phyloP scores from a whole-genome alignment of 2,797 vertebrate genomes.

The Bradypodion ventrale region DNA sequence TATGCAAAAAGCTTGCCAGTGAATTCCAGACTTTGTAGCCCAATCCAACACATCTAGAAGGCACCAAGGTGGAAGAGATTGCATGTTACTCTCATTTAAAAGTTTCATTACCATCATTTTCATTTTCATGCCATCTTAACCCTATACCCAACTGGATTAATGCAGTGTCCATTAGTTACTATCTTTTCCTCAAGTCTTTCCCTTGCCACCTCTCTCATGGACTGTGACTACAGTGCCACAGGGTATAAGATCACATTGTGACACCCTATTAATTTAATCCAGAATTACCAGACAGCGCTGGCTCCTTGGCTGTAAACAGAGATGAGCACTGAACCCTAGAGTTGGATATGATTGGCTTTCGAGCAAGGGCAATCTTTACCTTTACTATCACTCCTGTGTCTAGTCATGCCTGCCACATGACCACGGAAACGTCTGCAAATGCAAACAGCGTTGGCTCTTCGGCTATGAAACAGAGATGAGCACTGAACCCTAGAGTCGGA shows the following conservation, averaged over 20 bases:
- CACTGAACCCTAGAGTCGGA: too few relatives aligned
- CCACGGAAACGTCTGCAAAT: too few relatives aligned
- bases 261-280: background rate
- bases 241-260: background rate
- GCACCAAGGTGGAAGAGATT: background rate
- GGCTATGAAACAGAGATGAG: too few relatives aligned
- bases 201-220: background rate
- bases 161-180: background rate
- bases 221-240: background rate
- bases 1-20: background rate
- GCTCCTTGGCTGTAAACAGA: too few relatives aligned
- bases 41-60: background rate
- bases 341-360: too few relatives aligned
- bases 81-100: background rate
- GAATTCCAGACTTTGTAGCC: background rate
- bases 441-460: too few relatives aligned
- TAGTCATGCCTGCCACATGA: too few relatives aligned
- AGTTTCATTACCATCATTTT: background rate
- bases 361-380: too few relatives aligned
- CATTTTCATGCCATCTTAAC: background rate
- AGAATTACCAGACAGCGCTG: too few relatives aligned
- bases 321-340: too few relatives aligned
- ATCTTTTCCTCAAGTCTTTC: background rate
- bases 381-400: too few relatives aligned
- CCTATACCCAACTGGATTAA: background rate